Conservation (phyloP, 2,888 invertebrate genomes). For the Lithophane socia region DNA sequence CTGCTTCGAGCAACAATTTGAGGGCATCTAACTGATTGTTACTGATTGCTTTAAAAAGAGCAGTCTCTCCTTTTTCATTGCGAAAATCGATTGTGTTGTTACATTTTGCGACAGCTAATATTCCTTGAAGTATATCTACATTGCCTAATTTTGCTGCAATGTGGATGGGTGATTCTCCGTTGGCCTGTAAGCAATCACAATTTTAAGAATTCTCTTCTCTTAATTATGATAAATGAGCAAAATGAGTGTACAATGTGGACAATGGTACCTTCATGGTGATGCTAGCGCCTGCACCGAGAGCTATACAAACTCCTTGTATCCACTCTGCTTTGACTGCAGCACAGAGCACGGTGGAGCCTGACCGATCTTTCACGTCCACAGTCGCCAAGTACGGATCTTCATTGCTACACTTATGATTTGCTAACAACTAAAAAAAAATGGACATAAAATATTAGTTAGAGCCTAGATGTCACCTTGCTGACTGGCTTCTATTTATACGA, state of each 20-base stretch:
- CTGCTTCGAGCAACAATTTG: constrained; percentile 78
- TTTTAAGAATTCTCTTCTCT: not conserved
- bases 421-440: constrained; percentile 42
- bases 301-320: constrained; percentile 83
- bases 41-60: constrained; percentile 83
- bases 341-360: constrained; percentile 79
- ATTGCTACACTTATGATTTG: constrained; percentile 41
- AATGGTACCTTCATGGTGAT: constrained; percentile 72
- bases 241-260: not conserved
- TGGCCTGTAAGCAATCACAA: constrained; percentile 43
- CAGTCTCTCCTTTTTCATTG: constrained; percentile 81
- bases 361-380: constrained; percentile 57
- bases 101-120: constrained; percentile 75
- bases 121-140: constrained; percentile 81
- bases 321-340: constrained; percentile 82
- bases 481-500: not conserved
- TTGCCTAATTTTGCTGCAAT: constrained; percentile 83
- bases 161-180: constrained; percentile 78
- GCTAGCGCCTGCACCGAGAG: constrained; percentile 85
- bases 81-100: constrained; percentile 71
- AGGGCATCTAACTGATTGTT: constrained; percentile 79
- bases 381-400: constrained; percentile 37
- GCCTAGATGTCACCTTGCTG: not conserved
- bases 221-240: not conserved
- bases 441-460: not conserved